Conservation (phyloP, 1,140 invertebrate genomes). For the Drosophila simulans region DNA sequence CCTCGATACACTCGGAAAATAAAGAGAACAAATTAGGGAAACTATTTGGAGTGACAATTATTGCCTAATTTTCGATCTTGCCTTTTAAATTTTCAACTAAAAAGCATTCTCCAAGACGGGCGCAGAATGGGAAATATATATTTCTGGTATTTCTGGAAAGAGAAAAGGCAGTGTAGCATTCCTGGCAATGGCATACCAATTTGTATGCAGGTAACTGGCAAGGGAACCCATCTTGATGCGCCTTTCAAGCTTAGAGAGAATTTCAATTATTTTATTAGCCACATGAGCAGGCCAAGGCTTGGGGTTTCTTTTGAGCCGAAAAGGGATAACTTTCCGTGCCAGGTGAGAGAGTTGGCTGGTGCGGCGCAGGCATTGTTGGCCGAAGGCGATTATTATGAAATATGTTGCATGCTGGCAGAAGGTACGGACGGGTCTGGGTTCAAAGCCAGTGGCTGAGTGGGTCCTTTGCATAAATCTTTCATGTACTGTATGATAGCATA, state of each 20-base stretch:
- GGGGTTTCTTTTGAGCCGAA: constrained; percentile 52
- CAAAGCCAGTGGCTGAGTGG: constrained; percentile 39
- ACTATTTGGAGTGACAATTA: too few relatives aligned
- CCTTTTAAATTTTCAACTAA: too few relatives aligned
- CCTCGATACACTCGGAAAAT: constrained; percentile 1
- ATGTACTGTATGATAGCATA: constrained; percentile 74
- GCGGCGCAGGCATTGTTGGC: constrained; percentile 66
- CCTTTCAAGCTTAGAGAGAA: constrained; percentile 63
- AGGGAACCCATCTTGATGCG: constrained; percentile 9
- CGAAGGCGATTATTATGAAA: constrained; percentile 77
- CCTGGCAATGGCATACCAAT: constrained; percentile 46
- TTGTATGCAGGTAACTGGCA: constrained; percentile 26
- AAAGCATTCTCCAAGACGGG: neutral
- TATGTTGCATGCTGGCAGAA: constrained; percentile 63
- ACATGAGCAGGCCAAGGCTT: constrained; percentile 59
- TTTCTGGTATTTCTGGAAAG: constrained; percentile 27
- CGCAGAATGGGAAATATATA: constrained; percentile 22
- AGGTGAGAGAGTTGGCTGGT: constrained; percentile 56
- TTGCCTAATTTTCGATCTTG: too few relatives aligned
- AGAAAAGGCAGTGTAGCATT: neutral
- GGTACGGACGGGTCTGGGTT: constrained; percentile 7
- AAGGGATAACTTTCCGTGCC: constrained; percentile 61
- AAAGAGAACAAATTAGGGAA: neutral
- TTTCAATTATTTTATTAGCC: constrained; percentile 83
- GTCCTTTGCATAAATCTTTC: constrained; percentile 74